Evolutionary conservation across 2,797 vertebrate species (phyloP), one percentile per base, ranked within the genome.

Genomic region (Sarcophilus harrisii): DNA sequence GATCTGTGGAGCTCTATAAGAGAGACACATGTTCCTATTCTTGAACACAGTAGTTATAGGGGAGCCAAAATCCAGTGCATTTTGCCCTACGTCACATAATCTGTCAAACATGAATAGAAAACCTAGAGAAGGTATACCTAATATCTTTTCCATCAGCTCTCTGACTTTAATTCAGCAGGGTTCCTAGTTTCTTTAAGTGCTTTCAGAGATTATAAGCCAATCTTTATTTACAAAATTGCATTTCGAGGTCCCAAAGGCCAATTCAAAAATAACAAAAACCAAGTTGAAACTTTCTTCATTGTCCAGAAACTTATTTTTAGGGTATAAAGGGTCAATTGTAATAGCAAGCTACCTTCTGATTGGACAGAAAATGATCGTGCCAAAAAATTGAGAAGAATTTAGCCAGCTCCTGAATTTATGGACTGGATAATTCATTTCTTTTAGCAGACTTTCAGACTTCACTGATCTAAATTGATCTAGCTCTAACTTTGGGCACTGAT

Each of bases 391-490:
- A 95, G 95, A 57, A 62, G 94, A 95, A 93, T 57, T 96, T 96
- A 96, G 96, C 93, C 91, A 96, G 93, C 93, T 94, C 96, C 96
- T 97, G 95, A 98, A 96, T 97, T 98, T 98, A 98, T 97, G 93
- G 96, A 30, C 57, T 93, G 95, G 57, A 52, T 96, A 98, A 98
- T 97, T 98, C 95, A 97, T 96, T 97, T 59, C 81, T 57, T 96
- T 98, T 96, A 96, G 93, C 91, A 95, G 32, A 94, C 96, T 98
- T 97, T 38, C 58, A 95, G 21, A n/a, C n/a, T 91, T 4, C 60
- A 81, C 38, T 94, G 58, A 94, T 94, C 93, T 94, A 98, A 97
- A 97, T 90, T 95, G 87, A 95, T 97, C 45, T 91, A 92, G 60
- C 95, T 95, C 94, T 93, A 92, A 49, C n/a, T 96, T 98, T 97